Evolutionary conservation across 1,140 invertebrate genomes (phyloP).

Genomic region (Vanessa tameamea): DNA sequence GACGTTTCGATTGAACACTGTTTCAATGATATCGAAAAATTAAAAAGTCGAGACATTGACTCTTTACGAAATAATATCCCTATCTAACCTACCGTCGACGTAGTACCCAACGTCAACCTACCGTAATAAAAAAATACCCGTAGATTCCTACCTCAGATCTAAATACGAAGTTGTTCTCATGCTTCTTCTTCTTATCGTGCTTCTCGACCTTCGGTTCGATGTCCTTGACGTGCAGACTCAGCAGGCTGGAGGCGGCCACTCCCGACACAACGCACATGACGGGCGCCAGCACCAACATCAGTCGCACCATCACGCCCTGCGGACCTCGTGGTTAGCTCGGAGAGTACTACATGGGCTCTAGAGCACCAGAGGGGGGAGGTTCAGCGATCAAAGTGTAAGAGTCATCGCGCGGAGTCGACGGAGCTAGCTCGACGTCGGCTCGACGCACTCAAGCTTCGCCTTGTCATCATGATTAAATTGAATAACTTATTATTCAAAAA

Average conservation of each 20-base stretch:
- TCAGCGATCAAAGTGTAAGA: slow-evolving; percentile 77
- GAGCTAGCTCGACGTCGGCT: slow-evolving; percentile 58
- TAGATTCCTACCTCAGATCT: slow-evolving; percentile 87
- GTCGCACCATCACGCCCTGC: slow-evolving; percentile 98
- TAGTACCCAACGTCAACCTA: too few species aligned
- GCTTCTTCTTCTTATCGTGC: slow-evolving; percentile 86
- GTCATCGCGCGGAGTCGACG: slow-evolving; percentile 64
- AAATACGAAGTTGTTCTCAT: slow-evolving; percentile 91
- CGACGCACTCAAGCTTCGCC: slow-evolving; percentile 63
- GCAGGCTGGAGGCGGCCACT: slow-evolving; percentile 94
- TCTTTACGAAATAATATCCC: too few species aligned
- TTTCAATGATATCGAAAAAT: too few species aligned
- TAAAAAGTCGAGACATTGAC: too few species aligned
- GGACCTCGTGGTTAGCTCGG: slow-evolving; percentile 28
- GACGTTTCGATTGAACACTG: too few species aligned
- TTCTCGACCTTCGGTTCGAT: slow-evolving; percentile 82
- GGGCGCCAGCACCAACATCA: slow-evolving; percentile 98
- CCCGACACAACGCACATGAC: slow-evolving; percentile 98
- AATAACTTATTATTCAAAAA: too few species aligned
- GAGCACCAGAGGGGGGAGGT: too few species aligned
- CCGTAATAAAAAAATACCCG: not conserved
- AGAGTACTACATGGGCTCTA: too few species aligned
- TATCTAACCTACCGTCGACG: too few species aligned
- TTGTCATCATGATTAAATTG: slow-evolving; percentile 57
- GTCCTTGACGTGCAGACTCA: slow-evolving; percentile 95